These are phyloP conservation scores for Luffia ferchaultella DNA, from an alignment of 2,888 invertebrate species.

Conservation along the genomic window DNA sequence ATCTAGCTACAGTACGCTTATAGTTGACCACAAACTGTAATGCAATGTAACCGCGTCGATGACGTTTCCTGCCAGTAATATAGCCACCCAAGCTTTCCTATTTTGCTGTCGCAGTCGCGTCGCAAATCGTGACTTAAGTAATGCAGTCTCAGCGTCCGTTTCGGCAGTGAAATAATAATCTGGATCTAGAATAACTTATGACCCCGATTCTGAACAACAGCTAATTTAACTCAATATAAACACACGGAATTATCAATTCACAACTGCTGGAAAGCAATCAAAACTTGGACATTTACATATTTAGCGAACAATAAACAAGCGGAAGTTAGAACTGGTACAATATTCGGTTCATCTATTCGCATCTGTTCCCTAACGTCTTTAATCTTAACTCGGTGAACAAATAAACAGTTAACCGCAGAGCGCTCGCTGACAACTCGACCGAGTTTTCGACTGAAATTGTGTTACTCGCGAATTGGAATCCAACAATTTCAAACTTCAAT, in stretches of 20 bases:
- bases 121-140: too few relatives aligned
- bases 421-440: neutral
- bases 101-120: too few relatives aligned
- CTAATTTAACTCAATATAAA: neutral
- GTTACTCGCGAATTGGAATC: slow-evolving; percentile 41
- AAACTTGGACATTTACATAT: neutral
- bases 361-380: neutral
- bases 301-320: neutral
- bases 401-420: neutral
- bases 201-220: too few relatives aligned
- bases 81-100: too few relatives aligned
- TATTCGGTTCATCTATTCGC: neutral
- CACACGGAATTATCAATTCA: neutral
- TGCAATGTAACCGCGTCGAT: too few relatives aligned
- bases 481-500: slow-evolving; percentile 42
- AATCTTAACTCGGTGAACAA: neutral
- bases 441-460: slow-evolving; percentile 26
- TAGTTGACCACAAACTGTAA: too few relatives aligned
- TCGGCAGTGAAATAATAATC: too few relatives aligned
- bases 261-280: neutral
- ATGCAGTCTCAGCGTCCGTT: too few relatives aligned
- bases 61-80: too few relatives aligned
- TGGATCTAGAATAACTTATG: too few relatives aligned
- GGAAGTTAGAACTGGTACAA: neutral
- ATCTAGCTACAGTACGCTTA: too few relatives aligned